Base-by-base conservation (phyloP, 2,888 invertebrate species). In the Balanococcus diminutus region DNA sequence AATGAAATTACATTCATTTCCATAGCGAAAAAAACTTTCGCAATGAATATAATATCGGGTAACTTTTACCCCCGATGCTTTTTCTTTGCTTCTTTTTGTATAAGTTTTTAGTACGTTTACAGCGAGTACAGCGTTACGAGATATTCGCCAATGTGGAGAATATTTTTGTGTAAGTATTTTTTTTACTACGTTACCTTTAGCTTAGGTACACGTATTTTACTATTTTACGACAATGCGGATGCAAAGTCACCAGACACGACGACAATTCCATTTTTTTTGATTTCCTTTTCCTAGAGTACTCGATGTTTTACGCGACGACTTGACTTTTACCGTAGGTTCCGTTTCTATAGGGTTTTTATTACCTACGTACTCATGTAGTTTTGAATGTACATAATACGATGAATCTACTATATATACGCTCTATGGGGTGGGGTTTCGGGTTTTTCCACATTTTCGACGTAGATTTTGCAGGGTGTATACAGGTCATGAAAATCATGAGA, bases 31-130 rank as follows among this genome's bases (percentile, higher is more conserved):
- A 67, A 67, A 67, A 67, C 67, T 67, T 67, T 67, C 16, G 67
- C 67, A 67, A 67, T 67, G 67, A 67, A 67, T 67, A 67, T 67
- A 28, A 67, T 67, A 67, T 67, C 67, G 67, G 67, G 67, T 67
- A 67, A 28, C 67, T 67, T 22, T 67, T 67, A 28, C 28, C 67
- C 28, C 16, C 28, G 67, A 28, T 4, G 19, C 56, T 28, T 67
- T n/a, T 67, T 14, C 28, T 28, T 28, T 16, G 3, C 14, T 28
- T 28, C 2, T 67, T 67, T 28, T 28, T 16, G 28, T 56, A 14
- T n/a, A 46, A 46, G 46, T 56, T 67, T 67, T 67, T 28, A n/a
- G n/a, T n/a, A n/a, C n/a, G n/a, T 14, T 28, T 28, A 14, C 11
- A 14, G 28, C 6, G 28, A 31, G 28, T 67, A 22, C 22, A 67